Evolutionary conservation across 2,888 invertebrate species (phyloP).

Genomic region (Phania funesta): DNA sequence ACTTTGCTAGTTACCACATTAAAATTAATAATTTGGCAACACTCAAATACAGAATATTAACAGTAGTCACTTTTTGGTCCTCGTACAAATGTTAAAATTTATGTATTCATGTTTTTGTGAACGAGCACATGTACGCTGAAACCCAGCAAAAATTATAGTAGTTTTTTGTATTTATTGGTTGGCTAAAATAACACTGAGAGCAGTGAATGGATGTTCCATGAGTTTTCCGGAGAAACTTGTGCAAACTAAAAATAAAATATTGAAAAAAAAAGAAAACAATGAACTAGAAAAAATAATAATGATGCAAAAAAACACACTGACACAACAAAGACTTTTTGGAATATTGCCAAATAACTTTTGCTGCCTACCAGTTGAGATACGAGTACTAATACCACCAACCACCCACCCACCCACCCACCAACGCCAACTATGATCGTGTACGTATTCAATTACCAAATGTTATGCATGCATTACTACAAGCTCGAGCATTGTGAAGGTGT

Average conservation of each 20-base stretch:
- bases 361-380: slow-evolving; percentile 44
- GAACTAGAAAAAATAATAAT: slow-evolving; percentile 11
- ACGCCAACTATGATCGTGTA: slow-evolving; percentile 62
- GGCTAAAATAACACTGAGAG: slow-evolving; percentile 52
- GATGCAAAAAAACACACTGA: slow-evolving; percentile 19
- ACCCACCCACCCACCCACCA: too few species aligned
- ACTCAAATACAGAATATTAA: slow-evolving; percentile 6
- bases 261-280: slow-evolving; percentile 15
- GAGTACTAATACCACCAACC: slow-evolving; percentile 13
- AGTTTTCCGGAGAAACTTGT: slow-evolving; percentile 44
- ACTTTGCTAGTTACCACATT: neutral
- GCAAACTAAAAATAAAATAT: slow-evolving; percentile 31
- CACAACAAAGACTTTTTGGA: slow-evolving; percentile 50
- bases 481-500: slow-evolving; percentile 48
- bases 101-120: neutral
- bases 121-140: neutral
- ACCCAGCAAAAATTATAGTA: slow-evolving; percentile 34
- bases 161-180: slow-evolving; percentile 58
- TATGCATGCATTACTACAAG: slow-evolving; percentile 58
- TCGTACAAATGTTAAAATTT: slow-evolving; percentile 8
- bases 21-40: neutral
- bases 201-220: neutral
- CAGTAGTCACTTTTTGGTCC: slow-evolving; percentile 12
- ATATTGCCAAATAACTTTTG: slow-evolving; percentile 61
- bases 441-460: slow-evolving; percentile 64